Percentiles rank a stretch among this genome's conserved stretches.
These are phyloP conservation scores for Napeogenes sylphis DNA, from an alignment of 2,888 invertebrate genomes.

Conservation along the genomic window DNA sequence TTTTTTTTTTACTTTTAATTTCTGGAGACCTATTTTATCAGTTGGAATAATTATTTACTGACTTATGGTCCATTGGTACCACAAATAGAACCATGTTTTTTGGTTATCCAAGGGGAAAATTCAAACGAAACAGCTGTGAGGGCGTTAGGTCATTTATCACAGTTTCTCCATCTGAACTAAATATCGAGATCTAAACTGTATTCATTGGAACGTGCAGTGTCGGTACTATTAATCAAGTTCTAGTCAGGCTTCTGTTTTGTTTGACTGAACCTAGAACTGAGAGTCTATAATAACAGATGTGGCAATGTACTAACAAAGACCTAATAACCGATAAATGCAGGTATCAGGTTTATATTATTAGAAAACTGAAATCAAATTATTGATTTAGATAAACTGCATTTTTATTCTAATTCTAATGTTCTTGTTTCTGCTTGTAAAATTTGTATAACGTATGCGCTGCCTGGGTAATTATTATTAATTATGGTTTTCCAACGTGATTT, in stretches of 20 bases:
- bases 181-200: slow-evolving; percentile 57
- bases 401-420: too few relatives aligned
- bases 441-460: too few relatives aligned
- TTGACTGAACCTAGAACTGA: slow-evolving; percentile 45
- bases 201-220: slow-evolving; percentile 60
- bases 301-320: not conserved
- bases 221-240: slow-evolving; percentile 67
- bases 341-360: too few relatives aligned
- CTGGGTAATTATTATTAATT: too few relatives aligned
- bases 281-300: slow-evolving; percentile 1
- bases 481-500: not conserved
- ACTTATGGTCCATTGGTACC: too few relatives aligned
- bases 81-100: too few relatives aligned
- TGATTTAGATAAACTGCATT: too few relatives aligned
- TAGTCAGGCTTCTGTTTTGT: slow-evolving; percentile 59
- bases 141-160: slow-evolving; percentile 33
- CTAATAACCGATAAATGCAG: not conserved
- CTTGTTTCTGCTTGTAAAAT: too few relatives aligned
- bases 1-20: too few relatives aligned
- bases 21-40: too few relatives aligned
- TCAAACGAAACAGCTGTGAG: slow-evolving; percentile 21
- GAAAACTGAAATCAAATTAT: too few relatives aligned
- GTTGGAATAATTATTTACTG: too few relatives aligned
- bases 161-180: slow-evolving; percentile 35
- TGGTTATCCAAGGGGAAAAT: slow-evolving; percentile 13